Percentiles rank a stretch among this genome's conserved stretches.
These are phyloP conservation scores for Branchipolynoe longqiensis DNA, from an alignment of 2,888 invertebrate species.

Conservation along the genomic window DNA sequence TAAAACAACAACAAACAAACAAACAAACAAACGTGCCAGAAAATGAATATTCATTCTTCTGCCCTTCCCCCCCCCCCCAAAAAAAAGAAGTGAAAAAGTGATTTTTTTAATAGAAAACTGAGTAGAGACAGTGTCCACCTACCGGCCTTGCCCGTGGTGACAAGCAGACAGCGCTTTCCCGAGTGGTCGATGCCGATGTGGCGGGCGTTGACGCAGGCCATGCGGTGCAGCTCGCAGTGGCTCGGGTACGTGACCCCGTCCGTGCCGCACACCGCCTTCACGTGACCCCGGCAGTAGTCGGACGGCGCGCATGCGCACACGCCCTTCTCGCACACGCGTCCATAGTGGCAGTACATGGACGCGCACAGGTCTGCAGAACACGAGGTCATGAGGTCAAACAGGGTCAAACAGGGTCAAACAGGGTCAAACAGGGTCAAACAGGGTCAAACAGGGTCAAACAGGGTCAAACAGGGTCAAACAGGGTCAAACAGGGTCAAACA, in stretches of 20 bases:
- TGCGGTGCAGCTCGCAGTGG: constrained; percentile 81
- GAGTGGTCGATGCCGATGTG: constrained; percentile 77
- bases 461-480: no score
- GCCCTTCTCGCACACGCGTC: constrained; percentile 85
- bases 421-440: no score
- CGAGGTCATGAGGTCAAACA: background rate
- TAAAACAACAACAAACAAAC: no score
- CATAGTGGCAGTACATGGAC: constrained; percentile 86
- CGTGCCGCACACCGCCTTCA: constrained; percentile 80
- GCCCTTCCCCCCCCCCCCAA: no score
- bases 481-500: no score
- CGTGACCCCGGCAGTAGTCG: constrained; percentile 75
- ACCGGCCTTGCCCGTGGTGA: constrained; percentile 27
- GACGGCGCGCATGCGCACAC: constrained; percentile 85
- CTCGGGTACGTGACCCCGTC: constrained; percentile 79
- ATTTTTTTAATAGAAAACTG: no score
- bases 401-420: background rate
- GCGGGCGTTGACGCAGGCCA: constrained; percentile 75
- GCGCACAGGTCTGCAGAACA: constrained; percentile 85
- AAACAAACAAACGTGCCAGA: no score
- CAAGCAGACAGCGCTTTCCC: constrained; percentile 60
- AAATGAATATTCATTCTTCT: no score
- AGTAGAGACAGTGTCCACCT: no score
- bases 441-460: no score
- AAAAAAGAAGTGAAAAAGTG: no score